Conservation (phyloP, 2,113 vertebrate genomes). For the Procavia capensis region DNA sequence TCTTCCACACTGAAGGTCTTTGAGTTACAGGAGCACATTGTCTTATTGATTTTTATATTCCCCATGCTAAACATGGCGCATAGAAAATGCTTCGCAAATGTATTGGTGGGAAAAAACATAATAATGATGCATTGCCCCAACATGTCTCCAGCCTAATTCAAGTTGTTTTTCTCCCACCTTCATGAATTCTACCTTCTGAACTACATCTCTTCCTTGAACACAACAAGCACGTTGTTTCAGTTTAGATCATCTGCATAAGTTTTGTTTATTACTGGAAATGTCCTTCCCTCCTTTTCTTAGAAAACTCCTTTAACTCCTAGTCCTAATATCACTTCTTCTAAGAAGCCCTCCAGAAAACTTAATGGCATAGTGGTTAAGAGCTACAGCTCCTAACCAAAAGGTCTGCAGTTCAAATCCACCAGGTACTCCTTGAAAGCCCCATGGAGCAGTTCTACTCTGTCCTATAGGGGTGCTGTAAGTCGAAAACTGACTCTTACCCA, state of each 20-base stretch:
- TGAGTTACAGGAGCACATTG: background rate
- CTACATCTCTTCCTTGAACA: background rate
- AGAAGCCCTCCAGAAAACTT: background rate
- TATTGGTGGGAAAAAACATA: background rate
- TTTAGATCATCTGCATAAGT: background rate
- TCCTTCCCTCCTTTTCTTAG: background rate
- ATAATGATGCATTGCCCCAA: background rate
- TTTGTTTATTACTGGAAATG: background rate
- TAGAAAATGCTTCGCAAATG: background rate
- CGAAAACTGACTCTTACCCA: no score
- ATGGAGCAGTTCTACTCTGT: no score
- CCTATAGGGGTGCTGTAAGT: no score
- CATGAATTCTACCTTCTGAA: background rate
- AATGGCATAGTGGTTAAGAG: no score
- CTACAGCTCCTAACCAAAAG: no score
- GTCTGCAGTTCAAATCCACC: no score
- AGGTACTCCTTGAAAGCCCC: no score
- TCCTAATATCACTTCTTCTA: background rate
- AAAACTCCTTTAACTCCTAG: background rate
- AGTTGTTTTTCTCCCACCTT: fast-evolving
- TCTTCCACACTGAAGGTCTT: background rate
- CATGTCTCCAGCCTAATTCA: background rate
- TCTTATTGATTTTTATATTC: background rate
- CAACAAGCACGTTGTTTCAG: background rate
- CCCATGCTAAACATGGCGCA: background rate